Conservation (phyloP, 1,140 invertebrate genomes). For the Dermatophagoides farinae region DNA sequence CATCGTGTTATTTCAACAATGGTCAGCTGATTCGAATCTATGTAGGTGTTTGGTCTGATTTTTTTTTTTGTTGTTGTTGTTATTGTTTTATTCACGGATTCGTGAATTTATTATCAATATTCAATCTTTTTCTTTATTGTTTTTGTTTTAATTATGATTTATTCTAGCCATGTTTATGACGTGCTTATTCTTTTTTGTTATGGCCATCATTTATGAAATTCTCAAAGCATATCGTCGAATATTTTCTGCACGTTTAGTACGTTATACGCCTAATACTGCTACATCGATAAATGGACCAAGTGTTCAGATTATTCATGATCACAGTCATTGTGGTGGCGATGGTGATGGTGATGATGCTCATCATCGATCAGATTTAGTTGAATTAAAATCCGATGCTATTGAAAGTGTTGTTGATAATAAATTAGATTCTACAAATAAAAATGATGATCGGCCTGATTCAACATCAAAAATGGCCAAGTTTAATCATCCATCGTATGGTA, state of each 20-base stretch:
- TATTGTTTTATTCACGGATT: neutral
- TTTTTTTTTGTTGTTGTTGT: neutral
- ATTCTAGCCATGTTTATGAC: constrained; percentile 3
- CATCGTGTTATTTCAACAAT: constrained; percentile 1
- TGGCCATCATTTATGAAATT: constrained; percentile 15
- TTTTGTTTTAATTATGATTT: neutral
- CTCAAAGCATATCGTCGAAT: constrained; percentile 14
- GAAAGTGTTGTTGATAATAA: neutral
- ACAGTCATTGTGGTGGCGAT: neutral
- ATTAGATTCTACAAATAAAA: neutral
- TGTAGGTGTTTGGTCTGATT: constrained; percentile 4
- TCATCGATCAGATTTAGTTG: neutral
- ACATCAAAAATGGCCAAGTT: neutral
- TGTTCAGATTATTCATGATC: neutral
- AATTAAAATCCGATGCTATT: neutral
- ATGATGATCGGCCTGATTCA: neutral
- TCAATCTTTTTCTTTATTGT: neutral
- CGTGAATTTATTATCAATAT: neutral
- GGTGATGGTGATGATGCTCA: neutral
- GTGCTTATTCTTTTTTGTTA: constrained; percentile 13
- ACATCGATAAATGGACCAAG: neutral
- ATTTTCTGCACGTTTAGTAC: neutral
- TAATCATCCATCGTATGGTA: neutral
- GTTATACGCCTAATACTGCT: neutral
- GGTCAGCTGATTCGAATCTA: neutral